phyloP scores from a whole-genome alignment of 2,797 vertebrate genomes.

The Esox lucius region DNA sequence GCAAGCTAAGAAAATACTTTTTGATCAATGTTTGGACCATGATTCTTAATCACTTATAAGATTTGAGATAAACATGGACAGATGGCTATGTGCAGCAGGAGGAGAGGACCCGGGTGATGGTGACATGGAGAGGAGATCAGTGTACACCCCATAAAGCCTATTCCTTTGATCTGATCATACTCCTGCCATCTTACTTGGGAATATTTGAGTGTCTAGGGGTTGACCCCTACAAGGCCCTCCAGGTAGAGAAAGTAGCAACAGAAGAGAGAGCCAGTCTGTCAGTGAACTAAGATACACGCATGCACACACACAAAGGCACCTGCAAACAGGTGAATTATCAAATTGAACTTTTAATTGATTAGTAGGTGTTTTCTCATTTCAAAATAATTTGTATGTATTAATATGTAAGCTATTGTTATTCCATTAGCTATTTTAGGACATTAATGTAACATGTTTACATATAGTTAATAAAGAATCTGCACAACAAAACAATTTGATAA shows the following conservation, averaged over 20 bases:
- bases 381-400: background rate
- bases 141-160: conserved; percentile 25
- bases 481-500: background rate
- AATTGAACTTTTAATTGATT: background rate
- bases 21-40: background rate
- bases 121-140: conserved; percentile 41
- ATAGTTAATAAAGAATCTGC: background rate
- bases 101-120: conserved; percentile 45
- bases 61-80: conserved; percentile 35
- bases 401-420: background rate
- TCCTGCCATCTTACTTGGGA: conserved; percentile 21
- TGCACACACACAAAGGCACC: background rate
- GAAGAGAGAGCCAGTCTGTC: background rate
- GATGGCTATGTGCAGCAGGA: conserved; percentile 34
- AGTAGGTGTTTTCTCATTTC: background rate
- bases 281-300: background rate
- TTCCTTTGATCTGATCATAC: conserved; percentile 44
- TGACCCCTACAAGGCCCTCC: background rate
- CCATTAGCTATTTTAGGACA: background rate
- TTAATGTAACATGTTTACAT: background rate
- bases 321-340: background rate
- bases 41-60: background rate
- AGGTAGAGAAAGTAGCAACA: background rate
- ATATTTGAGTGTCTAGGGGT: background rate
- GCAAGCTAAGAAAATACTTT: no score